Base-by-base conservation (phyloP, 2,797 vertebrate genomes). In the Agapornis canus region DNA sequence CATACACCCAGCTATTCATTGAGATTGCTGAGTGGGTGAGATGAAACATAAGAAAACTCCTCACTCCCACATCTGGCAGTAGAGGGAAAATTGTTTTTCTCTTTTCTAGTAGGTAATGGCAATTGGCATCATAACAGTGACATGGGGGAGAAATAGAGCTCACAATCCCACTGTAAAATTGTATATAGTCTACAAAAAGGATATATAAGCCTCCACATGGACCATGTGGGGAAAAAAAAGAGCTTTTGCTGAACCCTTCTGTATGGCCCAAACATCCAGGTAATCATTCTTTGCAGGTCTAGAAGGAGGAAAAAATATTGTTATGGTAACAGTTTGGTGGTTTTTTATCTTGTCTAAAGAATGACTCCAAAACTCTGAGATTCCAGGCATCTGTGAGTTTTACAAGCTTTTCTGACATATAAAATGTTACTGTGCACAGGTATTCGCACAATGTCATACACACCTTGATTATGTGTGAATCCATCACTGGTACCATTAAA, bases 311-410 rank as follows among this genome's bases (percentile, higher is more conserved):
- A 4, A 89, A 77, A 15, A 23, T 29, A 91, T 2, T 57, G 11
- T 64, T 71, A 61, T 2, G 3, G 35, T 19, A 87, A 71, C 6
- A 13, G 3, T 72, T 81, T 15, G 22, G 2, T 0, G 1, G 1
- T 5, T 65, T 73, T 80, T 76, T 76, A 4, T 5, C 14, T 78
- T 6, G 2, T 71, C 51, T 73, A 32, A 52, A 83, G 32, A 56
- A 43, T 47, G 9, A 5, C 8, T 78, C 45, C 18, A 72, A 57
- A 92, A 49, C 6, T 47, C 45, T 69, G 20, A 57, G 6, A 19
- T 63, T 76, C 19, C 31, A 63, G n/a, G 27, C 25, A 80, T 32
- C 43, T 61, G 35, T 21, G 21, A 49, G 70, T 82, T 94, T 85
- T 64, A 61, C 10, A 82, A 54, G 13, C 3, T 63, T 73, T 83